Evolutionary conservation across 2,113 vertebrate genomes (phyloP).

Genomic region (Hippocampus guttulatus): DNA sequence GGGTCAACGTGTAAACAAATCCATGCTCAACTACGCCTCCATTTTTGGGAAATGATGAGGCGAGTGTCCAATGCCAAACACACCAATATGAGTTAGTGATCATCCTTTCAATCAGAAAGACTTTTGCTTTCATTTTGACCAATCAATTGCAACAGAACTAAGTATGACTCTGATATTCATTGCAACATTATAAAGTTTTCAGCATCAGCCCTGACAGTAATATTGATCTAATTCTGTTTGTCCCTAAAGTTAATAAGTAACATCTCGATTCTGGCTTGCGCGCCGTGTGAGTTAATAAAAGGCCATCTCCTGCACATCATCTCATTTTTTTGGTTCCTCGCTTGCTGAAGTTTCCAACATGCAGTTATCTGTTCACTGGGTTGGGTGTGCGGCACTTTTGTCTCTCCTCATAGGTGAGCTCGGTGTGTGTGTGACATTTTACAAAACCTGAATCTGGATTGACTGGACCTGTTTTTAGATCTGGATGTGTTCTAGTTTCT

Average conservation of each 20-base stretch:
- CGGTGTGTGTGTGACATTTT: not conserved
- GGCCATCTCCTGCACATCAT: not conserved
- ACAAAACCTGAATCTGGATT: not conserved
- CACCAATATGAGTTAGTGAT: not conserved
- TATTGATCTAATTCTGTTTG: conserved; percentile 56
- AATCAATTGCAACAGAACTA: not conserved
- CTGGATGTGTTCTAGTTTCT: not conserved
- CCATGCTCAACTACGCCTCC: not conserved
- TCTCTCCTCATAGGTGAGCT: conserved; percentile 50
- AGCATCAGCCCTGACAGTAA: not conserved
- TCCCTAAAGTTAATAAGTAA: conserved; percentile 64
- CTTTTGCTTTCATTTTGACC: not conserved
- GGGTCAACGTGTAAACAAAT: conserved; percentile 24
- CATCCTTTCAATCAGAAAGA: not conserved
- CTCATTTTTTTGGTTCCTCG: conserved; percentile 13
- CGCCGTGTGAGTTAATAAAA: conserved; percentile 24
- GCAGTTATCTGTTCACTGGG: conserved; percentile 30
- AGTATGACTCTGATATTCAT: not conserved
- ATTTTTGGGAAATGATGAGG: conserved; percentile 62
- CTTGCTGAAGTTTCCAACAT: conserved; percentile 37
- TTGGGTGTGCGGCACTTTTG: conserved; percentile 22
- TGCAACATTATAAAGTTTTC: not conserved
- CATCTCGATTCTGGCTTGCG: conserved; percentile 16
- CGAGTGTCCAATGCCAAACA: conserved; percentile 21
- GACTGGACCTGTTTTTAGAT: not conserved